Evolutionary conservation across 2,888 invertebrate genomes (phyloP), one percentile per base, ranked within the genome.

Genomic region (Geotrupes spiniger): DNA sequence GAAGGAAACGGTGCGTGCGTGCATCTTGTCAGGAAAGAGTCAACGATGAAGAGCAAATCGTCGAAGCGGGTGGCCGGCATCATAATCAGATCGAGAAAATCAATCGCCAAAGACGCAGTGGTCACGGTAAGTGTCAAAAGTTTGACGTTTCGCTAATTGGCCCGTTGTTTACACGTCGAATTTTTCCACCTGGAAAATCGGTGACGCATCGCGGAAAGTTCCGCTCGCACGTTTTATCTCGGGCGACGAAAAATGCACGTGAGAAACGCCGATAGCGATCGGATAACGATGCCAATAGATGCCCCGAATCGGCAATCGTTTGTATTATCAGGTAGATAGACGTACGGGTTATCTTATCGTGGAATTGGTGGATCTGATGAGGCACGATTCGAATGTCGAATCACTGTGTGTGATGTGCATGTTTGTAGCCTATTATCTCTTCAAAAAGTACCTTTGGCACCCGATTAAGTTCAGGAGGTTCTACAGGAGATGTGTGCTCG

Each of bases 71-170:
- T 87, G 77, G 86, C 89, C 75, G 88, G 89, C 75, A 89, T 90
- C 83, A 88, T 89, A 73, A 87, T 89, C 76, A 81, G 89, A 73
- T 89, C 88, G 74, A 83, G 90, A 76, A 89, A 89, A 78, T 83
- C 87, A 73, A 87, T 89, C 73, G 83, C 85, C 76, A 90, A 89
- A 80, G 89, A 91, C 81, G 89, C 88, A 72, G 87, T 90, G 69
- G 88, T 91, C 77, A 89, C 89, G 76, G 87, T 87, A 82, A 79
- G 79, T 71, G 55, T 48, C 40, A 51, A 49, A 51, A 42, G 15
- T 21, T 37, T 42, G 47, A 47, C 41, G 28, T 47, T 47, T 47
- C 33, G 8, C 2, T 6, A 14, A 3, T 3, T 33, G 9, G 9
- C 14, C 31, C 31, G 4, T 31, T 31, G 10, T n/a, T n/a, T n/a